phyloP scores from a whole-genome alignment of 2,113 vertebrate genomes.

The Dendropsophus ebraccatus region DNA sequence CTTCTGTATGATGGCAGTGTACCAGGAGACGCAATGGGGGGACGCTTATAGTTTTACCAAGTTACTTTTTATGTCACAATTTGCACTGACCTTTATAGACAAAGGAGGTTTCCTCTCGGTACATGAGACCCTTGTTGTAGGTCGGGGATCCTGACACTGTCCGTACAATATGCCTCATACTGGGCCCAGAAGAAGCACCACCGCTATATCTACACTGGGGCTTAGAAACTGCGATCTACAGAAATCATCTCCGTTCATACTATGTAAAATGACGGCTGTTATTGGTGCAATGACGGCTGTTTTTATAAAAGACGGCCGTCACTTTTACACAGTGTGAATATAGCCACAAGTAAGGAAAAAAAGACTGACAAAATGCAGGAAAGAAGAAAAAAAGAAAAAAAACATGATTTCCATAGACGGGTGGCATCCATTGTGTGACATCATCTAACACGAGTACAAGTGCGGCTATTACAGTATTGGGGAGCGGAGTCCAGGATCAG shows the following conservation, averaged over 20 bases:
- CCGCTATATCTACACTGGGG: background rate
- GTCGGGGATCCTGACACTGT: background rate
- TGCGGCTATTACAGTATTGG: background rate
- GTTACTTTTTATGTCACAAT: background rate
- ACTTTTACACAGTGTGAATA: too few species aligned
- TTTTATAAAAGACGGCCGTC: too few species aligned
- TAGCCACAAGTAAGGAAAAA: too few species aligned
- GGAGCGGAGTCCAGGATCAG: constrained; percentile 62
- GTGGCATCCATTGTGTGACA: background rate
- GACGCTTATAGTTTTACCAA: too few species aligned
- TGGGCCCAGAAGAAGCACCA: background rate
- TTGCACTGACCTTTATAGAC: background rate
- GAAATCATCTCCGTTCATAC: too few species aligned
- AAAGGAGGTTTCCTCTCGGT: background rate
- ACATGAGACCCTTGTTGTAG: background rate
- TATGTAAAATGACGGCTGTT: too few species aligned
- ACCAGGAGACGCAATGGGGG: background rate
- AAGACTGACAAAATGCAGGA: background rate
- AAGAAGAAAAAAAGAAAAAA: background rate
- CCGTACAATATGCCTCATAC: background rate
- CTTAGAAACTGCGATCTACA: background rate
- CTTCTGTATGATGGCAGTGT: background rate
- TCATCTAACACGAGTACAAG: background rate
- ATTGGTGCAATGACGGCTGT: too few species aligned
- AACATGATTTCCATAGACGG: too few species aligned